Percentiles rank a stretch among this genome's conserved stretches.
These are phyloP conservation scores for Megathymus violae DNA, from an alignment of 1,140 invertebrate genomes.

Conservation along the genomic window DNA sequence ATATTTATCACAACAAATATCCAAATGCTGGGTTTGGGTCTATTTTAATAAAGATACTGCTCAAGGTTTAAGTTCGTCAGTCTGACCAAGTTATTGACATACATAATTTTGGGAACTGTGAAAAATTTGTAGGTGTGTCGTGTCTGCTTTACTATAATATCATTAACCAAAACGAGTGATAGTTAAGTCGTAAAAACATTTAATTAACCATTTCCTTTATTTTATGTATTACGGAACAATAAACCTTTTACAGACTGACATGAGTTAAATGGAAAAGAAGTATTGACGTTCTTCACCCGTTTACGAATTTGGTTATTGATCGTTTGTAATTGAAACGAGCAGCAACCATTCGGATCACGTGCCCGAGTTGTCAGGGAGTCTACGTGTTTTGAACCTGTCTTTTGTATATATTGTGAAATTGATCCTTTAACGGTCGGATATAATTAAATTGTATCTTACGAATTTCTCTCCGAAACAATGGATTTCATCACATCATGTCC, in stretches of 20 bases:
- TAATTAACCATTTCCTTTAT: no score
- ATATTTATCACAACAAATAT: no score
- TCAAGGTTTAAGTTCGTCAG: no score
- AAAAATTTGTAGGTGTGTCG: no score
- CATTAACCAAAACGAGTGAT: no score
- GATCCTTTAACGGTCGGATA: neutral
- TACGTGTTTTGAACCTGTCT: slow-evolving; percentile 34
- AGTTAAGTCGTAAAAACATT: no score
- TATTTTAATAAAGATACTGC: no score
- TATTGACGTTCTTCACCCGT: slow-evolving; percentile 38
- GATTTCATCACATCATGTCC: no score
- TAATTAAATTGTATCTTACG: neutral
- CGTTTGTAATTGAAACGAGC: slow-evolving; percentile 66
- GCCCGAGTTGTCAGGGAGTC: slow-evolving; percentile 37
- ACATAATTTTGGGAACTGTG: no score
- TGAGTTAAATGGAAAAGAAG: slow-evolving; percentile 13
- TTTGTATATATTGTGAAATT: neutral
- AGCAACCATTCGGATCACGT: slow-evolving; percentile 52
- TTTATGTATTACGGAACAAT: neutral
- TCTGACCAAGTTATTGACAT: no score
- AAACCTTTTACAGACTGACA: slow-evolving; percentile 26
- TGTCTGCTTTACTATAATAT: no score
- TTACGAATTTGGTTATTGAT: slow-evolving; percentile 68
- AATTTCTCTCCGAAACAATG: neutral
- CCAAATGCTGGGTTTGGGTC: no score